phyloP scores from a whole-genome alignment of 2,113 vertebrate species.

The Nansenia antarctica region DNA sequence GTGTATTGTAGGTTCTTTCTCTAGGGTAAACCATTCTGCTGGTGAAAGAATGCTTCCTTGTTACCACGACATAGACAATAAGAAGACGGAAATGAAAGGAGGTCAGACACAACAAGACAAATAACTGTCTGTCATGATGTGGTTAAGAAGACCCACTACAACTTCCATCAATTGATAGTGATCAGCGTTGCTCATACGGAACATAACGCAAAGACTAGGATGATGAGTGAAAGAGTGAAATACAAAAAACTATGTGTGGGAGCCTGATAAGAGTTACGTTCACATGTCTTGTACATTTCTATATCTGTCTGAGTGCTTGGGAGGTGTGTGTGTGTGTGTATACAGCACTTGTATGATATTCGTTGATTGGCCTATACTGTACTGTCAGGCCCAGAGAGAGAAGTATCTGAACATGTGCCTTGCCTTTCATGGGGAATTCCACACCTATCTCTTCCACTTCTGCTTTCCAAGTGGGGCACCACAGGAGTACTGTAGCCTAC shows the following conservation, averaged over 20 bases:
- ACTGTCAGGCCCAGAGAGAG: too few relatives aligned
- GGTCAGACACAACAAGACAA: constrained; percentile 53
- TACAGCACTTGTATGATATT: not conserved
- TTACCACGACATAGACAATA: constrained; percentile 29
- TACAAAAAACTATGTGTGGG: not conserved
- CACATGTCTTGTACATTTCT: too few relatives aligned
- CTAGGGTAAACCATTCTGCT: too few relatives aligned
- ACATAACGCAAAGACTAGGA: too few relatives aligned
- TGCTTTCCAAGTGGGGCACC: constrained; percentile 24
- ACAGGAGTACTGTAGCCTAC: not conserved
- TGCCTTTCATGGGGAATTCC: constrained; percentile 73
- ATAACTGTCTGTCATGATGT: constrained; percentile 25
- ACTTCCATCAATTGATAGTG: constrained; percentile 34
- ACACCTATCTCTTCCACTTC: constrained; percentile 74
- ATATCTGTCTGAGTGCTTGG: too few relatives aligned
- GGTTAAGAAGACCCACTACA: not conserved
- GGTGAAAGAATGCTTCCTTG: too few relatives aligned
- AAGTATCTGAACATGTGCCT: not conserved
- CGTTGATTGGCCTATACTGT: not conserved
- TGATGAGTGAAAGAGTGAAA: too few relatives aligned
- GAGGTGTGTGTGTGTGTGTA: constrained; percentile 5
- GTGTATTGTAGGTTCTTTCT: constrained; percentile 40
- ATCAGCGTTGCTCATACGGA: too few relatives aligned
- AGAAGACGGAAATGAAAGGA: constrained; percentile 58
- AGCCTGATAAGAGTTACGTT: not conserved